Base-by-base conservation (phyloP, 2,888 invertebrate species). In the Caenorhabditis sp. region DNA sequence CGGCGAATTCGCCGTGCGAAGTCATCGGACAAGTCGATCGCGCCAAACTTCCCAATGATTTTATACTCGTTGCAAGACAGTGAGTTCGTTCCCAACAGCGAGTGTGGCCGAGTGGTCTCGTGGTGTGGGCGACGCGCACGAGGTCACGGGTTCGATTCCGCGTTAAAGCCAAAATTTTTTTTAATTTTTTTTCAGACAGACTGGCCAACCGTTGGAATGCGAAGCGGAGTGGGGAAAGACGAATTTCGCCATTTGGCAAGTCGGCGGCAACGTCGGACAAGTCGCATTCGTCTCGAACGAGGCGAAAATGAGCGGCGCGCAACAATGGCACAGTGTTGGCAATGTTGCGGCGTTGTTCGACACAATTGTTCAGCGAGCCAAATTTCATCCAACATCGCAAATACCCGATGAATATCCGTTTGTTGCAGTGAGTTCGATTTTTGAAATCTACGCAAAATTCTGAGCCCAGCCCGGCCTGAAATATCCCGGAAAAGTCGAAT, bases 371-470 rank as follows among this genome's bases (percentile, higher is more conserved):
- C 12, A 21, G 1, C 19, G 24, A 23, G n/a, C 21, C 51, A 51
- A 51, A 5, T n/a, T n/a, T n/a, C n/a, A n/a, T 21, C 59, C 61
- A n/a, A 51, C 54, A n/a, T 31, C 31, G 31, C n/a, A 64, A 12
- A 72, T 72, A 54, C 72, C 72, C 0, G 64, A 64, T 21, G 67
- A 72, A 2, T 72, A 67, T 67, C 61, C 72, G 17, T 61, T 61
- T 10, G 57, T 37, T 21, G 67, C 63, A 10, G 59, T 59, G 14
- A 59, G 59, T 31, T 31, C 10, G 10, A 6, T 6, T 31, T 31
- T 31, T 31, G n/a, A n/a, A n/a, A n/a, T n/a, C n/a, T n/a, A n/a
- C n/a, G n/a, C n/a, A n/a, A n/a, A n/a, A n/a, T n/a, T n/a, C n/a
- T n/a, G n/a, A n/a, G n/a, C n/a, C n/a, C n/a, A n/a, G n/a, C n/a